Base-by-base conservation (phyloP, 2,888 invertebrate genomes). In the Tribolium freemani region DNA sequence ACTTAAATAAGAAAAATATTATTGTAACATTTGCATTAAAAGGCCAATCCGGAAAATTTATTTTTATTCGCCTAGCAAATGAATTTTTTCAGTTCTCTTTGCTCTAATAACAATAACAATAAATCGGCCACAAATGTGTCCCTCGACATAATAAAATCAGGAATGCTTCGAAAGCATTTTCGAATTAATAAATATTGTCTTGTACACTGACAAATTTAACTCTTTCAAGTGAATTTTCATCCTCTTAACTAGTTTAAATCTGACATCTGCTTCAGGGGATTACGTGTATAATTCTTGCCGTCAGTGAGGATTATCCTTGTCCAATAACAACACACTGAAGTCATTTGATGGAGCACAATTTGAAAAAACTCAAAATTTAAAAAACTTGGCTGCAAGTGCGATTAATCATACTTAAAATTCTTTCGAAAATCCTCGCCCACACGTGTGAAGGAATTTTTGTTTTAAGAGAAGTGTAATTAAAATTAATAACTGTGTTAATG, bases 401-500 rank as follows among this genome's bases (percentile, higher is more conserved):
- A 1, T 16, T 16, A 16, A 60, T 21, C 30, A 63, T 63, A 31
- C n/a, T 61, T 30, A 61, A 50, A 48, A 60, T 46, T 50, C 48
- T 50, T 30, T 10, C 26, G 21, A 44, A 31, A 31, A 31, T 31
- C 9, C 5, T 38, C 38, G 38, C 38, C 38, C n/a, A 38, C 38
- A 56, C 10, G 31, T 26, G 31, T 13, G 31, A 48, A 8, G 26
- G 46, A 60, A 48, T 60, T 60, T 60, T 60, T 48, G 48, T 31
- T 16, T 21, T 20, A 11, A 10, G 48, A 60, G 63, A 53, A n/a
- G 26, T 13, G 51, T 31, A 31, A 63, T 63, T 63, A 63, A 60
- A 63, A 63, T 63, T 63, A 63, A 63, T 63, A 63, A 63, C 63
- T 63, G 51, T 63, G 50, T 51, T 63, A 63, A 63, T 63, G 63